Conservation (phyloP, 2,113 vertebrate genomes). For the Cololabis saira region DNA sequence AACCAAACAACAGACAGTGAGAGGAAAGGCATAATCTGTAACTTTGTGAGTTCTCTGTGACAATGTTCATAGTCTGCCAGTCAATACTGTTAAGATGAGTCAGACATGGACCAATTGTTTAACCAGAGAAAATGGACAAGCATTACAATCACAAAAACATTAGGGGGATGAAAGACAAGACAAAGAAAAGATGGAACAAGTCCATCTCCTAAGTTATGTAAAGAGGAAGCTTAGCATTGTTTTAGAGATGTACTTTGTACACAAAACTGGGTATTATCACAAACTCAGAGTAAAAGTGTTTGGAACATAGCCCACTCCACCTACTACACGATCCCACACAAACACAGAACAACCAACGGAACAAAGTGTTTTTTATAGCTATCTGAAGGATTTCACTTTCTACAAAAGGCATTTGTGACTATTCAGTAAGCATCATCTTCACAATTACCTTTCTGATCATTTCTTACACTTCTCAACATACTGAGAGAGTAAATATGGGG, state of each 20-base stretch:
- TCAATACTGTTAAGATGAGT: constrained; percentile 7
- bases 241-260: neutral
- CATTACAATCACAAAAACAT: neutral
- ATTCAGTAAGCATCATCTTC: constrained; percentile 64
- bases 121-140: neutral
- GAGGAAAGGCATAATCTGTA: constrained; percentile 14
- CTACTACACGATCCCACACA: constrained; percentile 26
- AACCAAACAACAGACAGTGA: constrained; percentile 43
- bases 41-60: constrained; percentile 7
- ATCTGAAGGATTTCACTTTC: constrained; percentile 67
- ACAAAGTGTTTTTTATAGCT: constrained; percentile 39
- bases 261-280: constrained; percentile 7
- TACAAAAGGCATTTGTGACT: constrained; percentile 43
- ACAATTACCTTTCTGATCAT: constrained; percentile 65
- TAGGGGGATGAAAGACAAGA: neutral
- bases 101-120: neutral
- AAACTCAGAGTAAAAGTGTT: constrained; percentile 27
- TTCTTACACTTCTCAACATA: constrained; percentile 29
- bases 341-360: constrained; percentile 9
- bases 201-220: neutral
- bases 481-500: neutral
- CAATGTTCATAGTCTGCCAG: neutral
- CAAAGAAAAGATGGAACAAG: neutral
- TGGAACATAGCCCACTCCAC: constrained; percentile 32
- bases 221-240: neutral